phyloP scores from a whole-genome alignment of 1,140 invertebrate species.

The Portunus trituberculatus region DNA sequence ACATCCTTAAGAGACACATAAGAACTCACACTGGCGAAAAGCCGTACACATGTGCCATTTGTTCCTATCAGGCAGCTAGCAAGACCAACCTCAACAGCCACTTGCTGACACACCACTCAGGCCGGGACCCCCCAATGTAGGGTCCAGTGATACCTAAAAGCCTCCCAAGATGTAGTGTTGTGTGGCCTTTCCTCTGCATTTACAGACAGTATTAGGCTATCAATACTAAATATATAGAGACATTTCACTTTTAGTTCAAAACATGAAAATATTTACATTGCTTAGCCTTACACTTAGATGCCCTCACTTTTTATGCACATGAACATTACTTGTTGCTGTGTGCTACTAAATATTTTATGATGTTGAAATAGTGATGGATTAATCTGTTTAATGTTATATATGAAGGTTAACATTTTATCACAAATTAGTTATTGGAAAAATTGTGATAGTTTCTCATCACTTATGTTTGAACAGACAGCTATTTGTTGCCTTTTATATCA shows the following conservation, averaged over 20 bases:
- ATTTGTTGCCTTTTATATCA: too few relatives aligned
- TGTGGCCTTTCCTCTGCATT: not conserved
- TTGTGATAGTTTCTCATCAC: not conserved
- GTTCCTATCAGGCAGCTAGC: constrained; percentile 50
- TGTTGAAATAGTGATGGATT: not conserved
- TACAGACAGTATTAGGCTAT: constrained; percentile 3
- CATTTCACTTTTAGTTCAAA: not conserved
- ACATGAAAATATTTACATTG: not conserved
- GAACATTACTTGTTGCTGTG: not conserved
- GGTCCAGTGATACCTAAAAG: not conserved
- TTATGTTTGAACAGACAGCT: not conserved
- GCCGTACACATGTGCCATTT: constrained; percentile 56
- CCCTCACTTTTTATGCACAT: not conserved
- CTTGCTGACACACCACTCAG: constrained; percentile 33
- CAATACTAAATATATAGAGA: not conserved
- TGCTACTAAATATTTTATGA: not conserved
- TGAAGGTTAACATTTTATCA: not conserved
- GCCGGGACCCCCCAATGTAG: not conserved
- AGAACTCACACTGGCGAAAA: constrained; percentile 61
- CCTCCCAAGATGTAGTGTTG: not conserved
- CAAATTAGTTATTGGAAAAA: not conserved
- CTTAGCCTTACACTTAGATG: not conserved
- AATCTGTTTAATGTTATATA: not conserved
- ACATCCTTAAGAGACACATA: constrained; percentile 61
- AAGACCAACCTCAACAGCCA: constrained; percentile 60